Evolutionary conservation across 2,797 vertebrate genomes (phyloP).

Genomic region (Typhlichthys subterraneus): DNA sequence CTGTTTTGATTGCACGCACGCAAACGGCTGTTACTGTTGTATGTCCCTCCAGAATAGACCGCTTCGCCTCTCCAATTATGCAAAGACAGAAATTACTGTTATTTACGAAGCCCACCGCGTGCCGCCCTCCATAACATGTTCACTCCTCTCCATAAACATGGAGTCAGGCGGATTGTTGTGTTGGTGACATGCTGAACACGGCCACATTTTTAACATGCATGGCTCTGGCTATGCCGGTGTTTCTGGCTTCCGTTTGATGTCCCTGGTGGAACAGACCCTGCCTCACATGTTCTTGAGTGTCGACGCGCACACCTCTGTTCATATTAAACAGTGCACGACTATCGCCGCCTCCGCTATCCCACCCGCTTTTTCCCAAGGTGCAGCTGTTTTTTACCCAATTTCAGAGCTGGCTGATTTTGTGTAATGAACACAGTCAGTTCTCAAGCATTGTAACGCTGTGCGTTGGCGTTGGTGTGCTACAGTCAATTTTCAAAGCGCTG

Average conservation of each 20-base stretch:
- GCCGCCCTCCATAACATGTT: constrained; percentile 12
- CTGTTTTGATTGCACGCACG: constrained; percentile 28
- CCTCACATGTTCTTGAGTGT: not conserved
- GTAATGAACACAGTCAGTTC: constrained; percentile 31
- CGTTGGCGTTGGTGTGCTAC: constrained; percentile 36
- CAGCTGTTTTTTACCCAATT: constrained; percentile 23
- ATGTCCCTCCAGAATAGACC: constrained; percentile 31
- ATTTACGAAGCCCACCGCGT: constrained; percentile 12
- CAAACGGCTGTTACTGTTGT: constrained; percentile 38
- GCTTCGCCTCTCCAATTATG: constrained; percentile 34
- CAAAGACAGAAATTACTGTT: constrained; percentile 12
- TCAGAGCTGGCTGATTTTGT: constrained; percentile 42
- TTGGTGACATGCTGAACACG: constrained; percentile 25
- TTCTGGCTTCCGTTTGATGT: constrained; percentile 7
- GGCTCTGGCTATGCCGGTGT: constrained; percentile 28
- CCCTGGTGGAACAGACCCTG: constrained; percentile 1
- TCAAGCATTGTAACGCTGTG: constrained; percentile 28
- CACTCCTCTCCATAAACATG: constrained; percentile 16
- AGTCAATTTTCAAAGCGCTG: constrained; percentile 51
- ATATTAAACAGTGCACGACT: not conserved
- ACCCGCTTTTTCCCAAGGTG: not conserved
- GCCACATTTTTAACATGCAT: constrained; percentile 23
- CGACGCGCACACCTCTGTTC: not conserved
- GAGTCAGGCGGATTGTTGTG: constrained; percentile 1
- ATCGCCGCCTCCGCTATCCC: constrained; percentile 11